Evolutionary conservation across 2,113 vertebrate genomes (phyloP).

Genomic region (Hippocampus guttulatus): DNA sequence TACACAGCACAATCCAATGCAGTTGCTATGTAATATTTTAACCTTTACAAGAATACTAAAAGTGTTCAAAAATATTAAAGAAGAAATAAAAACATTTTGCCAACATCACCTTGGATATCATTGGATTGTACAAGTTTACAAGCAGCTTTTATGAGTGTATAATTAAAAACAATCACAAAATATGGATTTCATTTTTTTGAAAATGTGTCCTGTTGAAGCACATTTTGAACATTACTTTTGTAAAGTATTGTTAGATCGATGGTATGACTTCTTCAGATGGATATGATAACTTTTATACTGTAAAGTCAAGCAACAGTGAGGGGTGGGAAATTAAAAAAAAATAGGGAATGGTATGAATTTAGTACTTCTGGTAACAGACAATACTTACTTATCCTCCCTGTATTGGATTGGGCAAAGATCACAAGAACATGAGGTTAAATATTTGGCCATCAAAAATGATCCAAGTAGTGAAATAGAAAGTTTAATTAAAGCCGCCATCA

Average conservation of each 20-base stretch:
- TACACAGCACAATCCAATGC: neutral
- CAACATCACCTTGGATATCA: neutral
- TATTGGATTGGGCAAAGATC: constrained; percentile 23
- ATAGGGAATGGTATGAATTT: constrained; percentile 5
- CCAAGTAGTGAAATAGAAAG: neutral
- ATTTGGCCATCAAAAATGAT: neutral
- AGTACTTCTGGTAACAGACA: neutral
- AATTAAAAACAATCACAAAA: neutral
- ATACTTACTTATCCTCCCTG: constrained; percentile 70
- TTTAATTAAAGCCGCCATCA: neutral
- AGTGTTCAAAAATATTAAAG: neutral
- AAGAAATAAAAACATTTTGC: neutral
- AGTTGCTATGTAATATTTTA: neutral
- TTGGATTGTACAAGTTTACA: neutral
- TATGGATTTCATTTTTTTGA: neutral
- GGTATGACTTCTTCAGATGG: constrained; percentile 10
- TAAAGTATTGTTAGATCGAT: neutral
- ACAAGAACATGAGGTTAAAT: constrained; percentile 36
- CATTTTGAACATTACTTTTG: constrained; percentile 19
- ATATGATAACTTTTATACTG: constrained; percentile 29
- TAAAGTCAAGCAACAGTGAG: neutral
- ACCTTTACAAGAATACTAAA: neutral
- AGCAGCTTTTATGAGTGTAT: neutral
- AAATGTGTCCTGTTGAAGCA: constrained; percentile 32
- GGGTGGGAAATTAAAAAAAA: neutral